Conservation (phyloP, 2,113 vertebrate genomes). For the Elephantulus edwardii region DNA sequence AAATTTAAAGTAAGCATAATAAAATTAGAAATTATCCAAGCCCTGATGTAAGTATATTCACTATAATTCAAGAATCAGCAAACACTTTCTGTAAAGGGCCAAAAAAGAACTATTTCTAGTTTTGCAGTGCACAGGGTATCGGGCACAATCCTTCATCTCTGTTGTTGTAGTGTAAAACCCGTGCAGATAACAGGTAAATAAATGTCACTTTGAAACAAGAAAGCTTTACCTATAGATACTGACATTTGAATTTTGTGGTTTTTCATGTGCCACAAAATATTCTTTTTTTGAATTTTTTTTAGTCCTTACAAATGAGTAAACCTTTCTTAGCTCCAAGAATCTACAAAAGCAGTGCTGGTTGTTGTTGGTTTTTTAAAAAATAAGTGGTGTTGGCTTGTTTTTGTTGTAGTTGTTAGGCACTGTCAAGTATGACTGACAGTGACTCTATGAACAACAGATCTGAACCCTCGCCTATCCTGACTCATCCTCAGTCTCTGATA, state of each 20-base stretch:
- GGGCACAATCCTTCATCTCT: neutral
- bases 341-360: neutral
- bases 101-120: neutral
- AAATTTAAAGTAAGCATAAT: conserved; percentile 23
- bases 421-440: no score
- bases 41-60: neutral
- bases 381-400: no score
- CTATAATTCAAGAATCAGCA: neutral
- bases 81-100: neutral
- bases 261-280: neutral
- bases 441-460: no score
- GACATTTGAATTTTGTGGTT: conserved; percentile 25
- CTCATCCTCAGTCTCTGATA: no score
- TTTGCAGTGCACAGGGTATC: neutral
- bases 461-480: no score
- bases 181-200: neutral
- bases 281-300: neutral
- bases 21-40: neutral
- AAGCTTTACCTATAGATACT: conserved; percentile 5
- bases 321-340: neutral
- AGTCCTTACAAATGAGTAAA: neutral
- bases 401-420: no score
- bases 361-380: no score
- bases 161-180: neutral
- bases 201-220: neutral